These are phyloP conservation scores for Slavum lentiscoides DNA, from an alignment of 2,888 invertebrate genomes.

Conservation along the genomic window DNA sequence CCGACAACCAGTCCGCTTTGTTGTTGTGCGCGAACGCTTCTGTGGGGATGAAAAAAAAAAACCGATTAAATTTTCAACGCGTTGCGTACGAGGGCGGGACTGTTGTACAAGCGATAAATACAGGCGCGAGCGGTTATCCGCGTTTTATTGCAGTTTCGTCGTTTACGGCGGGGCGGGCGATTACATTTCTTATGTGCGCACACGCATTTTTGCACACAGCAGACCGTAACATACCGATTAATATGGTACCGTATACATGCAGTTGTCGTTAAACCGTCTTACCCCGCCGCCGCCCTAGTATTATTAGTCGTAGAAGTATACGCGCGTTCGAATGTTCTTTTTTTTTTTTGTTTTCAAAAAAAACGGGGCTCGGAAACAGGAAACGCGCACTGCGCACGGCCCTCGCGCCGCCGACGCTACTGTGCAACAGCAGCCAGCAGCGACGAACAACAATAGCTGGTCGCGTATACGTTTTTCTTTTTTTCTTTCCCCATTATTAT, in stretches of 20 bases:
- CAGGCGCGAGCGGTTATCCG: not conserved
- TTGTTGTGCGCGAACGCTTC: constrained; percentile 44
- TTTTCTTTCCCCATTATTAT: not conserved
- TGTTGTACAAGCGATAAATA: too few relatives aligned
- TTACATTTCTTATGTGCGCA: too few relatives aligned
- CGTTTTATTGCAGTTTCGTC: constrained; percentile 3
- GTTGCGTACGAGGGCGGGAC: not conserved
- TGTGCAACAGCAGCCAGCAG: too few relatives aligned
- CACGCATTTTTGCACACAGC: too few relatives aligned
- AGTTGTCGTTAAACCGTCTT: too few relatives aligned
- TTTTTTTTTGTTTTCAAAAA: constrained; percentile 9
- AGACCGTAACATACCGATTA: too few relatives aligned
- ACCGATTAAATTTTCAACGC: not conserved
- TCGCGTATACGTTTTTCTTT: not conserved
- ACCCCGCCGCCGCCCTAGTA: too few relatives aligned
- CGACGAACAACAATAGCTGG: constrained; percentile 32
- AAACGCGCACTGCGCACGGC: constrained; percentile 36
- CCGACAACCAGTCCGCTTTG: constrained; percentile 54
- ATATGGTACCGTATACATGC: too few relatives aligned
- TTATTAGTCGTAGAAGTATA: too few relatives aligned
- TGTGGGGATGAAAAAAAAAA: not conserved
- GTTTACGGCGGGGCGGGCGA: not conserved
- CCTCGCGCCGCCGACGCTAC: not conserved
- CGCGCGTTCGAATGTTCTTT: too few relatives aligned
- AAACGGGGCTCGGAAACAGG: constrained; percentile 35